phyloP scores from a whole-genome alignment of 1,140 invertebrate species.

The Rhyacophila brunnea region DNA sequence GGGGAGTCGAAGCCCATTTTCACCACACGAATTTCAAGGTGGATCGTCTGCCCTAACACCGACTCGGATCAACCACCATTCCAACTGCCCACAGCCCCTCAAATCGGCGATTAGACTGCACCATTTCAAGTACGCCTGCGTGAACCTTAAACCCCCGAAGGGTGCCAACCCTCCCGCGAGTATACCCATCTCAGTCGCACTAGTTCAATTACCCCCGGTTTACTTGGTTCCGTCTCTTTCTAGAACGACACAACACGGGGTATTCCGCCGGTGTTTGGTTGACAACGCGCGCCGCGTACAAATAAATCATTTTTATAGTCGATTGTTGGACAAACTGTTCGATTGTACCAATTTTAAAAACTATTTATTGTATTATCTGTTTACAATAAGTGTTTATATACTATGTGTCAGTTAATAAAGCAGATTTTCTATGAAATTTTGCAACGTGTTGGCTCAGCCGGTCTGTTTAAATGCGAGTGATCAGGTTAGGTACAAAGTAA shows the following conservation, averaged over 20 bases:
- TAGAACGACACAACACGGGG: conserved; percentile 12
- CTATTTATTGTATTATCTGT: not conserved
- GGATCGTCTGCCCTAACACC: conserved; percentile 9
- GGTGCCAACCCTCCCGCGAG: conserved; percentile 6
- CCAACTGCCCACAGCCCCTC: conserved; percentile 11
- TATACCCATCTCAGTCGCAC: not conserved
- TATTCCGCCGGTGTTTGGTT: conserved; percentile 22
- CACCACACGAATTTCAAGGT: conserved; percentile 23
- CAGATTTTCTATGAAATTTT: not conserved
- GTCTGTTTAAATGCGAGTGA: not conserved
- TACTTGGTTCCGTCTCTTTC: conserved; percentile 7
- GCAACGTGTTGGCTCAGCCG: not conserved
- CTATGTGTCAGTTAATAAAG: not conserved
- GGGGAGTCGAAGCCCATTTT: not conserved
- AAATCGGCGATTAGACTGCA: conserved; percentile 15
- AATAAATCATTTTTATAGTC: conserved; percentile 28
- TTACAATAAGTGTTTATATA: not conserved
- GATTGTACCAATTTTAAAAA: not conserved
- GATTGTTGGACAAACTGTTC: conserved; percentile 3
- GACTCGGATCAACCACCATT: conserved; percentile 16
- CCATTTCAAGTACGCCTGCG: conserved; percentile 19
- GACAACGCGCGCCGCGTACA: conserved; percentile 18
- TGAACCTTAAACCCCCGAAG: not conserved
- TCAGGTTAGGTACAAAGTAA: conserved; percentile 28
- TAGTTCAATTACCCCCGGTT: not conserved